Evolutionary conservation across 2,113 vertebrate species (phyloP).

Genomic region (Synodontis membranacea): DNA sequence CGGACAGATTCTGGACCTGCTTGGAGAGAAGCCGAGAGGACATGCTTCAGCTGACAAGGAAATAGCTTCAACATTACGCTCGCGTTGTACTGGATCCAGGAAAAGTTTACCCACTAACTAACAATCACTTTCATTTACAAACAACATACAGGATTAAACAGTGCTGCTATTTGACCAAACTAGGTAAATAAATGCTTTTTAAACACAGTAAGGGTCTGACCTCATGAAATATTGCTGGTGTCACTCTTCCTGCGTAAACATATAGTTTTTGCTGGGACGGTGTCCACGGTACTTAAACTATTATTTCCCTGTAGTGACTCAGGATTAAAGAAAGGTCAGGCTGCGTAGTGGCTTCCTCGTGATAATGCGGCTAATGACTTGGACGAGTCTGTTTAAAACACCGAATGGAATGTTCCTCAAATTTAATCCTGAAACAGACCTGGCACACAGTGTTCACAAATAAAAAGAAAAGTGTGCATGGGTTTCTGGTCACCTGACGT

Average conservation of each 20-base stretch:
- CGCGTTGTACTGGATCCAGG: neutral
- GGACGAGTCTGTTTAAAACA: neutral
- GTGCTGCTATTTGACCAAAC: neutral
- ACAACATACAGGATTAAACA: neutral
- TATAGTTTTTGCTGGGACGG: neutral
- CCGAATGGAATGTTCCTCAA: neutral
- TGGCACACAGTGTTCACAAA: slow-evolving; percentile 21
- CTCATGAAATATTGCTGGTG: neutral
- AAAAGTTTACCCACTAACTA: neutral
- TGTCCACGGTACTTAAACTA: neutral
- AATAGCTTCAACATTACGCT: neutral
- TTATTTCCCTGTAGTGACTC: neutral
- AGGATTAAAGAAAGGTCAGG: neutral
- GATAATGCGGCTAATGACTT: neutral
- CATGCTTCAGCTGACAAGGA: neutral
- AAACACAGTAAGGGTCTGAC: neutral
- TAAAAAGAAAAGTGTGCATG: slow-evolving; percentile 8
- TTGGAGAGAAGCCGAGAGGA: neutral
- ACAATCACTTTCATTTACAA: slow-evolving; percentile 4
- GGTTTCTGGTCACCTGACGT: neutral
- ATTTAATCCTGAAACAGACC: slow-evolving; percentile 6
- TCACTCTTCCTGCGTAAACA: slow-evolving; percentile 3
- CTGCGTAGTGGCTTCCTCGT: neutral
- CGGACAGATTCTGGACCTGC: too few relatives aligned
- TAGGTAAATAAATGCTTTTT: neutral